Base-by-base conservation (phyloP, 2,888 invertebrate species). In the Torymus auratus region DNA sequence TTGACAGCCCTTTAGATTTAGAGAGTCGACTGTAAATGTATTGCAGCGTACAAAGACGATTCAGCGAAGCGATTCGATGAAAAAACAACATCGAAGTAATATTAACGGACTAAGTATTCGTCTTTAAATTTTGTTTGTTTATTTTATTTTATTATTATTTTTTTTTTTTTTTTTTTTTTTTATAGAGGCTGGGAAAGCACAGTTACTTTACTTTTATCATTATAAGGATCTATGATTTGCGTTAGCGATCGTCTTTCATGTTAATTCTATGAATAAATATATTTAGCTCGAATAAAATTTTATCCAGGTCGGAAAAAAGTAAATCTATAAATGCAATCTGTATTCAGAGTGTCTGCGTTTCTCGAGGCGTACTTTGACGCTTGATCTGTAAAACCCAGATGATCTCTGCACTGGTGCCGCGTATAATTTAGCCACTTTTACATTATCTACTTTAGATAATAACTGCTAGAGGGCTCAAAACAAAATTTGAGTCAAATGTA, bases 351-450 rank as follows among this genome's bases (percentile, higher is more conserved):
- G 15, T 83, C 80, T 80, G 78, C 69, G 78, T 83, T 83, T 83
- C 72, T 69, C 60, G 1, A 81, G 13, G 78, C 78, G 78, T 78
- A 64, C 13, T 60, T 68, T 53, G 52, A 60, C 80, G 80, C 72
- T 72, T 71, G 64, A 78, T 81, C 75, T 80, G 72, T 80, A 83
- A 84, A 84, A 84, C 82, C 80, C 79, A 79, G 83, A 83, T 76
- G 78, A 85, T 84, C 84, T 83, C 73, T 82, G 73, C 78, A 80
- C 83, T 86, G 85, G 83, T 85, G 83, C 85, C 83, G 83, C 84
- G 81, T 86, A 84, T 83, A 83, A 86, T 86, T 86, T 85, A 85
- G 83, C 83, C 84, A 85, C 84, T 83, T 84, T 86, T 84, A 84
- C 82, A 81, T 85, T 85, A 84, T 85, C 83, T 84, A 85, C 82